Conservation (phyloP, 2,888 invertebrate species). For the Xylota segnis region DNA sequence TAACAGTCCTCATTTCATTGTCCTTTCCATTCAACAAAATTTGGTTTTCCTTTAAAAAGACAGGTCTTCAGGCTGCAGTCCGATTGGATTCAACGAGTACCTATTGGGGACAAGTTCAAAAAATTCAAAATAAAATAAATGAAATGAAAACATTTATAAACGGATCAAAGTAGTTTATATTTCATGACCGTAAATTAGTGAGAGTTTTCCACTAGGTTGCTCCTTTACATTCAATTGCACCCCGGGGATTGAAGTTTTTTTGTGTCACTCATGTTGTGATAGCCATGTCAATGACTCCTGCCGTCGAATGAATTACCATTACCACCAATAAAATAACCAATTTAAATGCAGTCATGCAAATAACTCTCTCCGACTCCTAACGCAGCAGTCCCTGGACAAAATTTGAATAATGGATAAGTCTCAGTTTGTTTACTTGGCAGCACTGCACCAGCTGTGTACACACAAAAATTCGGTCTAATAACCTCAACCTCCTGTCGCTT, state of each 20-base stretch:
- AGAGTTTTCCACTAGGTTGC: no score
- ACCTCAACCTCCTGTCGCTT: background rate
- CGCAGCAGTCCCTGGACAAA: background rate
- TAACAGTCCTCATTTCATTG: no score
- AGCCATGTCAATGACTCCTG: background rate
- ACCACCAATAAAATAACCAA: background rate
- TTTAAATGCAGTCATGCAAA: slow-evolving; percentile 6
- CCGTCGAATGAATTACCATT: background rate
- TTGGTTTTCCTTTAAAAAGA: no score
- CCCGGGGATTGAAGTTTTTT: background rate
- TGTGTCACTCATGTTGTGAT: background rate
- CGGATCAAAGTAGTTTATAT: no score
- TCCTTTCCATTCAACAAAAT: no score
- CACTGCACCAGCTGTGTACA: background rate
- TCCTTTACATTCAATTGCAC: no score
- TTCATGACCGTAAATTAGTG: no score
- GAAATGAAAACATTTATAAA: no score
- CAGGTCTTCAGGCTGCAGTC: no score
- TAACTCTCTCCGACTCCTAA: background rate
- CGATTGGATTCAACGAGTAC: no score
- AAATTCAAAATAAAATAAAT: no score
- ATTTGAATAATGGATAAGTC: slow-evolving; percentile 1
- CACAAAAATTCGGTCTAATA: slow-evolving; percentile 9
- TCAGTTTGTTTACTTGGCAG: slow-evolving; percentile 1
- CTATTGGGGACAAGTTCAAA: no score